Base-by-base conservation (phyloP, 2,797 vertebrate species). In the Apodemus agrarius region DNA sequence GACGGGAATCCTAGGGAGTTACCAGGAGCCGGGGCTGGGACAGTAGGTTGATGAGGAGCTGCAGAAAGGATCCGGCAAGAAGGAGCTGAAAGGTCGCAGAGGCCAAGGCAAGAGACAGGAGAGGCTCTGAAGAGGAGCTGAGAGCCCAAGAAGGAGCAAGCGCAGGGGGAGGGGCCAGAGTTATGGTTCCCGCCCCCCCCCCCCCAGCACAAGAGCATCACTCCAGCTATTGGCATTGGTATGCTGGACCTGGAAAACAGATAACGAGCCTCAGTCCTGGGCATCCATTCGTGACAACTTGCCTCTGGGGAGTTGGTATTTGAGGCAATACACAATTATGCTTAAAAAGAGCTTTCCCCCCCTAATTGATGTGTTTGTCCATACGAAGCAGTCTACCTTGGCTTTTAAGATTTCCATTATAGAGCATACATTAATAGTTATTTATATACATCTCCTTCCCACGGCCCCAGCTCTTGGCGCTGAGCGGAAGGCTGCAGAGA, bases 281-380 rank as follows among this genome's bases (percentile, higher is more conserved):
- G 87, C 22, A 37, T 43, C 43, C 59, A 49, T 90, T 90, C 37
- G 59, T 80, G 63, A 65, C 89, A 67, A 69, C 69, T 7, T 4
- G 49, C 91, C 52, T 59, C 57, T 24, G 9, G n/a, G 49, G 80
- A 46, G 82, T 65, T 26, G 12, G 43, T n/a, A 57, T 92, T 67
- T 63, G 65, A 63, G 54, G 78, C 57, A 83, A 6, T 29, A 59
- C 29, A 13, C 34, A 34, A 65, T n/a, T 57, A n/a, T 46, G 21
- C 94, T 97, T 22, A 29, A 76, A 95, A 91, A 26, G 43, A 54
- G 46, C n/a, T 85, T 95, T 93, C 22, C 40, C 84, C 5, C 84
- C 5, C 8, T 2, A 21, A 34, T 22, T 90, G 61, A 7, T 69
- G 34, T 4, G 52, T 29, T 6, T 86, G 61, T 89, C 37, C 52